Percentiles rank a stretch among this genome's conserved stretches.
phyloP scores from a whole-genome alignment of 2,888 invertebrate species.

The Aphidius colemani region DNA sequence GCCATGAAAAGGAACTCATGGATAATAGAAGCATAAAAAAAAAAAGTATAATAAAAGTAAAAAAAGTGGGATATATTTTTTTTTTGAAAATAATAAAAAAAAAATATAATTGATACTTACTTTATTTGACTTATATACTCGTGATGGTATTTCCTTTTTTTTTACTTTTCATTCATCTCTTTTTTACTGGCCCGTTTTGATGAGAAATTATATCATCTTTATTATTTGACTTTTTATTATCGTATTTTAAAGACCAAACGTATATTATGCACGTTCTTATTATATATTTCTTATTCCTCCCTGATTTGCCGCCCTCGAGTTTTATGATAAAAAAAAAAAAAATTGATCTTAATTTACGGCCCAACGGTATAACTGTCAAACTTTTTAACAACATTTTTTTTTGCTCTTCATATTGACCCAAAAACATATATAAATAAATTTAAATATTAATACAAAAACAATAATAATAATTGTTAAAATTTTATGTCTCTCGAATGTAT shows the following conservation, averaged over 20 bases:
- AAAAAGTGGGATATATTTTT: neutral
- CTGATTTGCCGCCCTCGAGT: constrained; percentile 19
- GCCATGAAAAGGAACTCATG: neutral
- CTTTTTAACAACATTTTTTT: constrained; percentile 25
- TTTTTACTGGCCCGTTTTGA: neutral
- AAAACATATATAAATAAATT: constrained; percentile 35
- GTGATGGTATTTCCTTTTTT: neutral
- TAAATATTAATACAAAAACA: constrained; percentile 34
- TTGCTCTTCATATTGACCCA: constrained; percentile 18
- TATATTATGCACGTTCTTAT: constrained; percentile 34
- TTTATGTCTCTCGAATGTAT: too few species aligned
- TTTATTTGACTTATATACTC: too few species aligned
- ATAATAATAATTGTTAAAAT: constrained; percentile 4
- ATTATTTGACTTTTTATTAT: too few species aligned
- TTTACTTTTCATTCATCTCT: neutral
- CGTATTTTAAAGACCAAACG: neutral
- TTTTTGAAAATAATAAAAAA: neutral
- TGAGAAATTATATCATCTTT: neutral
- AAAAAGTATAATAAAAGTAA: neutral
- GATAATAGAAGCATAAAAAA: too few species aligned
- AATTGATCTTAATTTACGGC: constrained; percentile 37
- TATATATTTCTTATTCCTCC: constrained; percentile 25
- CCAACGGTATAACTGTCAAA: constrained; percentile 18
- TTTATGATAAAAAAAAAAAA: constrained; percentile 12
- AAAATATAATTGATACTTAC: neutral